These are phyloP conservation scores for Cheilosia variabilis DNA, from an alignment of 2,888 invertebrate species.

Conservation along the genomic window DNA sequence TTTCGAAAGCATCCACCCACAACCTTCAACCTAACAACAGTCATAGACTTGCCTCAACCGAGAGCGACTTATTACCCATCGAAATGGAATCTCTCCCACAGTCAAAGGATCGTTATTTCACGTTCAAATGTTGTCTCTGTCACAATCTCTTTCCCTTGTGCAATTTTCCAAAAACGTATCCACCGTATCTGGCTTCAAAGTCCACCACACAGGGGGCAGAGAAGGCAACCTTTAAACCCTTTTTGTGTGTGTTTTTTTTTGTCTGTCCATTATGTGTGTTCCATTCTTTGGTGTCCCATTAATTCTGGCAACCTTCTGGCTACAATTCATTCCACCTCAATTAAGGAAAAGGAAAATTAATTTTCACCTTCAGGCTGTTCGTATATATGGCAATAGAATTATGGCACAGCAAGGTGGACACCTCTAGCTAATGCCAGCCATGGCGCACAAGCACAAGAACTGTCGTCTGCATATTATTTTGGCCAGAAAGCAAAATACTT, in stretches of 20 bases:
- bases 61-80: background rate
- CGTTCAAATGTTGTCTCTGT: slow-evolving; percentile 5
- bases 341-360: slow-evolving; percentile 65
- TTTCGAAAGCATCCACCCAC: background rate
- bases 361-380: slow-evolving; percentile 59
- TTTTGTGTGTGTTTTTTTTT: background rate
- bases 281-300: slow-evolving; percentile 36
- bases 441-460: slow-evolving; percentile 20
- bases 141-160: slow-evolving; percentile 8
- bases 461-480: slow-evolving; percentile 48
- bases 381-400: slow-evolving; percentile 36
- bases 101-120: slow-evolving; percentile 4
- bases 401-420: slow-evolving; percentile 40
- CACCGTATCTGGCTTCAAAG: background rate
- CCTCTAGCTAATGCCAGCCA: slow-evolving; percentile 11
- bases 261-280: background rate
- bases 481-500: slow-evolving; percentile 35
- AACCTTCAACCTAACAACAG: too few species aligned
- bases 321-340: slow-evolving; percentile 65
- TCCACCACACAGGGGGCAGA: background rate
- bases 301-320: slow-evolving; percentile 51
- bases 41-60: background rate
- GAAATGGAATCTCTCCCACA: slow-evolving; percentile 7
- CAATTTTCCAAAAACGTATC: slow-evolving; percentile 15
- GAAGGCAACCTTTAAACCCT: slow-evolving; percentile 9